Percentiles rank a stretch among this genome's conserved stretches.
phyloP scores from a whole-genome alignment of 2,113 vertebrate species.

The Bufo gargarizans region DNA sequence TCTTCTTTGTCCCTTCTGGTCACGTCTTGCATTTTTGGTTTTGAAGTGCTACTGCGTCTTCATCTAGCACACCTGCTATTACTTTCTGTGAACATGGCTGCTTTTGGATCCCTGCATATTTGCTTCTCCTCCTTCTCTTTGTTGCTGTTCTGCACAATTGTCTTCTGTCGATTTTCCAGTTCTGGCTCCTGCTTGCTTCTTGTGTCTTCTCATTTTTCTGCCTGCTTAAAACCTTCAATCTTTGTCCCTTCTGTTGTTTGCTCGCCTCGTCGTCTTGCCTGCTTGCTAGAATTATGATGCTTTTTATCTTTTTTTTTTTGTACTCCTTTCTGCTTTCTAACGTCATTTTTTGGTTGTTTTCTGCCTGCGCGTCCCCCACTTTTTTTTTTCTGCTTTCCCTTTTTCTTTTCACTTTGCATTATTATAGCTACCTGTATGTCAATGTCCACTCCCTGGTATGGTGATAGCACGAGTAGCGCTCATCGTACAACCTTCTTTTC shows the following conservation, averaged over 20 bases:
- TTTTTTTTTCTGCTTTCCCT: conserved; percentile 29
- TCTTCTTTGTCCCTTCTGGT: background rate
- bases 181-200: background rate
- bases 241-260: background rate
- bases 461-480: too few relatives aligned
- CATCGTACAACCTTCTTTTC: too few relatives aligned
- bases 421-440: background rate
- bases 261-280: too few relatives aligned
- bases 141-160: background rate
- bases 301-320: too few relatives aligned
- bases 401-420: conserved; percentile 28
- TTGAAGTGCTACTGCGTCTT: too few relatives aligned
- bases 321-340: background rate
- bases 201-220: background rate
- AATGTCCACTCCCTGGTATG: background rate
- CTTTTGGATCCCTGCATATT: background rate
- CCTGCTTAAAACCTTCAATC: background rate
- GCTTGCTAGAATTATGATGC: background rate
- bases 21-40: background rate
- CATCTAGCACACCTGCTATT: background rate
- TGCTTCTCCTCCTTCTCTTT: conserved; percentile 52
- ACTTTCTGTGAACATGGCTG: background rate
- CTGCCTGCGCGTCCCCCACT: background rate
- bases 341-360: background rate
- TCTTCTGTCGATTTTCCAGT: background rate